A percentile compares a stretch with the other conserved stretches of the same genome.
Evolutionary conservation across 2,888 invertebrate species (phyloP).

Genomic region (Marronus borbonicus): DNA sequence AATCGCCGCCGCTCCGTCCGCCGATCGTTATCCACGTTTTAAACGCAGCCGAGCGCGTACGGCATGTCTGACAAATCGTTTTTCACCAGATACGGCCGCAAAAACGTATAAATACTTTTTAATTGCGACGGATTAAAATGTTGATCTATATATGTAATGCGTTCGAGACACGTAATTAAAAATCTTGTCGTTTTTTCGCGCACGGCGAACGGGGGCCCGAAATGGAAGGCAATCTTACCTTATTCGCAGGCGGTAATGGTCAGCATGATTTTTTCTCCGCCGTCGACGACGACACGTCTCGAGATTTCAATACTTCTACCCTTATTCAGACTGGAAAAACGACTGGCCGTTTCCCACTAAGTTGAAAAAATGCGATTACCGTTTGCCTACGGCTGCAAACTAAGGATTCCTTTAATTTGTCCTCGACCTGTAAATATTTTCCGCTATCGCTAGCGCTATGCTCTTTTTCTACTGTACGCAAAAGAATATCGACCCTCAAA

Average conservation of each 20-base stretch:
- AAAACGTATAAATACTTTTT: conserved; percentile 42
- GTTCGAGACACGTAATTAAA: conserved; percentile 50
- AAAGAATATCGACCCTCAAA: background rate
- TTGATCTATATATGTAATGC: conserved; percentile 52
- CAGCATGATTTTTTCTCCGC: conserved; percentile 46
- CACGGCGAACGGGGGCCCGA: conserved; percentile 32
- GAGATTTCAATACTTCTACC: conserved; percentile 49
- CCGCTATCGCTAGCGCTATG: conserved; percentile 19
- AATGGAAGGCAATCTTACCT: conserved; percentile 53
- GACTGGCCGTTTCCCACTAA: conserved; percentile 51
- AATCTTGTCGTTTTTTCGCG: conserved; percentile 50
- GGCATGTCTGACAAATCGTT: conserved; percentile 50
- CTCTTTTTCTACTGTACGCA: background rate
- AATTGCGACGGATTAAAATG: conserved; percentile 52
- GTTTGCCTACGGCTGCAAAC: conserved; percentile 37
- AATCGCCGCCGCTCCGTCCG: conserved; percentile 13
- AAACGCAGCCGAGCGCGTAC: conserved; percentile 36
- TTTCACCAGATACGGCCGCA: conserved; percentile 48
- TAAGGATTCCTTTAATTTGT: conserved; percentile 58
- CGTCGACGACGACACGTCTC: conserved; percentile 38
- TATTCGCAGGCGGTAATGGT: conserved; percentile 45
- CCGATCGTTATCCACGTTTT: conserved; percentile 44
- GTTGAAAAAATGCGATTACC: conserved; percentile 52
- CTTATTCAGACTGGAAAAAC: conserved; percentile 49
- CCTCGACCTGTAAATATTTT: conserved; percentile 56